Evolutionary conservation across 2,113 vertebrate genomes (phyloP), one percentile per base, ranked within the genome.

Genomic region (Erpornis zantholeuca): DNA sequence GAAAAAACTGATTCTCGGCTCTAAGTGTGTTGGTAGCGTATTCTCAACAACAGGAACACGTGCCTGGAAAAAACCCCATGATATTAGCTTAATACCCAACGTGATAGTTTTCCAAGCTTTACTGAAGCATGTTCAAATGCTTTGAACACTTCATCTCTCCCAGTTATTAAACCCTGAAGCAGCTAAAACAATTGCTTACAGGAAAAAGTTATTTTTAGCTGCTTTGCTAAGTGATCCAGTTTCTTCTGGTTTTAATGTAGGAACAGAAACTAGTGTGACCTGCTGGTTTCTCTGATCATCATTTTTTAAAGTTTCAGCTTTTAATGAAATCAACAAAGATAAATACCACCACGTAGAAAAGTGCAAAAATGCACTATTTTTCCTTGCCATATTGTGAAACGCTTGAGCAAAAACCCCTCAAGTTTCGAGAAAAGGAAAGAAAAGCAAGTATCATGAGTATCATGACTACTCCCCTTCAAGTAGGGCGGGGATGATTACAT

Each of bases 401-500:
- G 42, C 13, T 14, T 42, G 3, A 49, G 13, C 0, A 65, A 68
- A 90, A 33, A 5, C 2, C 17, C 5, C 17, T 6, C 15, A 38
- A 3, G 9, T 44, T 91, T 42, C 36, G 15, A 82, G 6, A 3
- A 61, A 73, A 53, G 3, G 13, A 70, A 69, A 53, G 2, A 18
- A 73, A 73, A 42, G 8, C 15, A 72, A 23, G 3, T n/a, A n/a
- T n/a, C n/a, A n/a, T n/a, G n/a, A 19, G 2, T 20, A 65, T 27
- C 1, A 8, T 4, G 1, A 42, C 27, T 10, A 47, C 44, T 42
- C 52, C 50, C 27, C 17, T 40, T 13, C 2, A 11, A 6, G 5
- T 1, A 45, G 14, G 5, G 17, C 3, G 1, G 3, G 7, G 3
- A 29, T 17, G 19, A 75, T 4, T 17, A 25, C 4, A 5, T 36